phyloP scores from a whole-genome alignment of 1,140 invertebrate genomes.

The Ruditapes philippinarum region DNA sequence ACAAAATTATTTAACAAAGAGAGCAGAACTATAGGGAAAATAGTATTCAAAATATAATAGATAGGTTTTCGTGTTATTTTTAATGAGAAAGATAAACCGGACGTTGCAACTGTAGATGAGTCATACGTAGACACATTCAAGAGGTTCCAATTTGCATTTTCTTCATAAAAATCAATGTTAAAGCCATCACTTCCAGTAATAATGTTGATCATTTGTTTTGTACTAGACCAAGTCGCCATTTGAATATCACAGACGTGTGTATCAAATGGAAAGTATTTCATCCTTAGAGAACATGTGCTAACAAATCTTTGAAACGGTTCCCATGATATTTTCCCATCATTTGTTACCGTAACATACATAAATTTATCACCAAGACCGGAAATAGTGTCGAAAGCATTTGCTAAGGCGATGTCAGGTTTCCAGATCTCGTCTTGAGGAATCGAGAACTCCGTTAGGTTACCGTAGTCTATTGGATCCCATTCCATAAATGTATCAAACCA shows the following conservation, averaged over 20 bases:
- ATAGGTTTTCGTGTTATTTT: conserved; percentile 48
- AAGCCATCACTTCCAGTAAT: background rate
- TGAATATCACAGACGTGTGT: conserved; percentile 89
- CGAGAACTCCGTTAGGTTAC: conserved; percentile 82
- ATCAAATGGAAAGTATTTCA: conserved; percentile 91
- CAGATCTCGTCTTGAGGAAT: conserved; percentile 61
- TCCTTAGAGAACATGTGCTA: conserved; percentile 89
- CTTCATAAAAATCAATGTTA: conserved; percentile 13
- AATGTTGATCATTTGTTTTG: conserved; percentile 20
- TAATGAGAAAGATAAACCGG: conserved; percentile 18
- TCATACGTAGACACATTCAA: conserved; percentile 33
- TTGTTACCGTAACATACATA: conserved; percentile 4
- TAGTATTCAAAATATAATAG: conserved; percentile 49
- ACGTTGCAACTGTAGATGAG: conserved; percentile 7
- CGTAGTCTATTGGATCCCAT: conserved; percentile 89
- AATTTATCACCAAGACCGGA: conserved; percentile 59
- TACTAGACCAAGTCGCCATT: conserved; percentile 73
- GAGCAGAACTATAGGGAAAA: conserved; percentile 47
- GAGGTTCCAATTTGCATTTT: conserved; percentile 59
- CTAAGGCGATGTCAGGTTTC: conserved; percentile 66
- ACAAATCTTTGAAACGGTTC: conserved; percentile 59
- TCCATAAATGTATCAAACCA: conserved; percentile 64
- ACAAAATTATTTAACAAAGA: conserved; percentile 56
- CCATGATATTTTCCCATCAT: conserved; percentile 50
- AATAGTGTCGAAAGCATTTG: conserved; percentile 46